These are phyloP conservation scores for Pachypanchax playfairii DNA, from an alignment of 2,113 vertebrate species.

Conservation along the genomic window DNA sequence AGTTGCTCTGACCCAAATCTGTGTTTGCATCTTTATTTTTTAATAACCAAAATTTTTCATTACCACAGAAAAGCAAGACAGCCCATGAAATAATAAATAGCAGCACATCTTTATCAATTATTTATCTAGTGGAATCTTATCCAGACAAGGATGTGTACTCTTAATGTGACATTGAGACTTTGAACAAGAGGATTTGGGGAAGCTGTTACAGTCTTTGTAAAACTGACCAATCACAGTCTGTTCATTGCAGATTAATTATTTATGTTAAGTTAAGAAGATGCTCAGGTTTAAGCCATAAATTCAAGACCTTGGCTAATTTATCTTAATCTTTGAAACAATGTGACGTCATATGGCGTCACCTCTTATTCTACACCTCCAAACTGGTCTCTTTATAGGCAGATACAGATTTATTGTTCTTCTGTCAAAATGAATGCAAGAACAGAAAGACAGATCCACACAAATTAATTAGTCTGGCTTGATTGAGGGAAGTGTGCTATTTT, in stretches of 20 bases:
- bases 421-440: too few species aligned
- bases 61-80: background rate
- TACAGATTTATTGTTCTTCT: too few species aligned
- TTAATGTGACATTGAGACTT: conserved; percentile 14
- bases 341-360: too few species aligned
- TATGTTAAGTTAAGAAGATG: background rate
- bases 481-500: too few species aligned
- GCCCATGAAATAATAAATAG: background rate
- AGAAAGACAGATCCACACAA: too few species aligned
- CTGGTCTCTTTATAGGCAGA: too few species aligned
- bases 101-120: background rate
- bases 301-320: background rate
- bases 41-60: background rate
- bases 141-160: background rate
- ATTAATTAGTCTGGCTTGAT: too few species aligned
- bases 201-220: background rate
- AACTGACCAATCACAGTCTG: background rate
- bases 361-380: too few species aligned
- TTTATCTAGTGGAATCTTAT: background rate
- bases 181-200: background rate
- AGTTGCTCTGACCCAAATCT: background rate
- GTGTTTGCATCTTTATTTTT: background rate
- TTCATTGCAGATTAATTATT: background rate
- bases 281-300: background rate
- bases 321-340: too few species aligned